These are phyloP conservation scores for Penelope pileata DNA, from an alignment of 2,113 vertebrate genomes.

Conservation along the genomic window DNA sequence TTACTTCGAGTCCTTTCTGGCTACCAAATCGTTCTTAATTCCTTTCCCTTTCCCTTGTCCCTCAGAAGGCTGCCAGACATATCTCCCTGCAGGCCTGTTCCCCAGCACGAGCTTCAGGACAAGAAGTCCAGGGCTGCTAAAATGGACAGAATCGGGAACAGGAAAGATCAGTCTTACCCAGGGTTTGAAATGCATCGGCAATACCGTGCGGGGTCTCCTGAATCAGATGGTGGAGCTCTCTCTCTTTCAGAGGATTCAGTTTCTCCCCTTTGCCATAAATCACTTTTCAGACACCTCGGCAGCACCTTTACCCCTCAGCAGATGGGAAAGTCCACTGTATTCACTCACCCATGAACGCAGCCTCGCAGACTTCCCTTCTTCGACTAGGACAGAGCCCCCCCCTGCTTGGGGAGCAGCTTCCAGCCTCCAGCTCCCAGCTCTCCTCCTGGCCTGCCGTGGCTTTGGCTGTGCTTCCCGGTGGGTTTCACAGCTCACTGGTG, in stretches of 20 bases:
- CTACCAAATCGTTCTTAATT: neutral
- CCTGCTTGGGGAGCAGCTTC: neutral
- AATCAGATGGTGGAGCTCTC: neutral
- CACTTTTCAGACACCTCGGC: neutral
- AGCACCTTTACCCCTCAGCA: neutral
- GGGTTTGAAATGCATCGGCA: neutral
- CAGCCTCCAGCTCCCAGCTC: neutral
- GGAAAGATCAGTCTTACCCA: neutral
- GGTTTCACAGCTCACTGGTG: neutral
- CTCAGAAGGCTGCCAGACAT: neutral
- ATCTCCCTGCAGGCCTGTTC: neutral
- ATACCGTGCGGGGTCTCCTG: neutral
- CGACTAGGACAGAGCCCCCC: accelerated
- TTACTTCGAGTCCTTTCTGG: neutral
- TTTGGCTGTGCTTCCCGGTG: accelerated
- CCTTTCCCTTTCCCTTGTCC: neutral
- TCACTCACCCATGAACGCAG: neutral
- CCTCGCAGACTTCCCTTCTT: neutral
- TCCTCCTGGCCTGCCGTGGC: neutral
- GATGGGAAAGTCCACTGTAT: neutral
- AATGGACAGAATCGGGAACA: neutral
- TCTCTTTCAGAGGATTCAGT: neutral
- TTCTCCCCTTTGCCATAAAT: neutral
- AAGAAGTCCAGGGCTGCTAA: neutral
- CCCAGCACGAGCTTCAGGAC: neutral